Evolutionary conservation across 2,113 vertebrate species (phyloP), one percentile per base, ranked within the genome.

Genomic region (Zapus hudsonius): DNA sequence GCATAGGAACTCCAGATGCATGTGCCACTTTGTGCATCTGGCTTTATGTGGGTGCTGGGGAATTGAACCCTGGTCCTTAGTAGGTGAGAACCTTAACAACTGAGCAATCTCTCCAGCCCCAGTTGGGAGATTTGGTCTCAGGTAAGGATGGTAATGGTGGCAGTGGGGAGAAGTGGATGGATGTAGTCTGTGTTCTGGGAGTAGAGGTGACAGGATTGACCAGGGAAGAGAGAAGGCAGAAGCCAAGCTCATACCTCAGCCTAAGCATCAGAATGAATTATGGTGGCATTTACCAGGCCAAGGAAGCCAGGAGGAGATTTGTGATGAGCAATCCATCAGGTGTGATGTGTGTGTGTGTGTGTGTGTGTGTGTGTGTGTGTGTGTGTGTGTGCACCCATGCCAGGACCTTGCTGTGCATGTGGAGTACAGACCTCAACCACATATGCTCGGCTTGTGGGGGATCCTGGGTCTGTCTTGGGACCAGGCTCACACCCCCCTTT

Each of bases 271-370:
- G 63, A 61, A 83, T 80, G 79, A 88, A 47, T 91, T 94, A 72
- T n/a, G 70, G 78, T 59, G 83, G 75, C 55, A 27, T 87, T 87
- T 92, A 63, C 67, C 38, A 83, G 89, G 66, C 87, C 47, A 72
- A 89, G 73, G 83, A 81, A 81, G 75, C 25, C 29, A 73, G n/a
- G 52, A 42, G 57, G 33, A 20, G 81, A 61, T 44, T 76, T 75
- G 67, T 63, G 55, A 72, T 23, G 59, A 93, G 61, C 42, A 42
- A 81, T 74, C 27, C 11, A 52, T 72, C 80, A 25, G 16, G 69
- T 52, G 42, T 23, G 64, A 74, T n/a, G 3, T 3, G 59, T 22
- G 9, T 38, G 20, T 72, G 29, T 4, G 17, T 72, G 3, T 44
- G 81, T 75, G 15, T 61, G 40, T 13, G 5, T 7, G 4, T 4